Conservation (phyloP, 2,888 invertebrate species). For the Phengaris arion region DNA sequence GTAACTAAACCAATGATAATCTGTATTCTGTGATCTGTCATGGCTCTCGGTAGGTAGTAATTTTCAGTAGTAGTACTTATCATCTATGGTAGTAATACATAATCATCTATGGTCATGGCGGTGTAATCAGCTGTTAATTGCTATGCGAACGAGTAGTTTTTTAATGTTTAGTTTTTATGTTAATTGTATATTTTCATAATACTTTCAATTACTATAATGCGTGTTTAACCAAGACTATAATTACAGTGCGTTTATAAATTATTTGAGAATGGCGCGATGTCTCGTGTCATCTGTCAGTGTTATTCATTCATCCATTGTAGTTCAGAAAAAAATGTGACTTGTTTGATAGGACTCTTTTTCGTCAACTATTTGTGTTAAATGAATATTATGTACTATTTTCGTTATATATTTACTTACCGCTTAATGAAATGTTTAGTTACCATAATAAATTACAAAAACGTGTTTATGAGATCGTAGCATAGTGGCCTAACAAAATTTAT, state of each 20-base stretch:
- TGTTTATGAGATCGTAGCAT: slow-evolving; percentile 45
- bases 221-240: slow-evolving; percentile 36
- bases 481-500: slow-evolving; percentile 55
- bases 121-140: slow-evolving; percentile 77
- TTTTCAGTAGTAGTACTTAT: no score
- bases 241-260: no score
- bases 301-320: slow-evolving; percentile 74
- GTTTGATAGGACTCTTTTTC: slow-evolving; percentile 67
- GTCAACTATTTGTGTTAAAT: slow-evolving; percentile 54
- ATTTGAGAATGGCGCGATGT: slow-evolving; percentile 72
- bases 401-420: slow-evolving; percentile 52
- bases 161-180: slow-evolving; percentile 48
- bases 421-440: slow-evolving; percentile 47
- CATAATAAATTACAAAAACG: slow-evolving; percentile 46
- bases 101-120: slow-evolving; percentile 55
- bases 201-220: slow-evolving; percentile 41
- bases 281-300: slow-evolving; percentile 71
- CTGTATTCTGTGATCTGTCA: slow-evolving; percentile 40
- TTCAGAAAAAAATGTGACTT: slow-evolving; percentile 76
- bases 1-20: slow-evolving; percentile 45
- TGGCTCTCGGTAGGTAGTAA: no score
- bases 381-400: slow-evolving; percentile 53
- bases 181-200: slow-evolving; percentile 45
- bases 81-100: no score
- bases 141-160: slow-evolving; percentile 62